Evolutionary conservation across 2,797 vertebrate genomes (phyloP).

Genomic region (Hoplostethus mediterraneus): DNA sequence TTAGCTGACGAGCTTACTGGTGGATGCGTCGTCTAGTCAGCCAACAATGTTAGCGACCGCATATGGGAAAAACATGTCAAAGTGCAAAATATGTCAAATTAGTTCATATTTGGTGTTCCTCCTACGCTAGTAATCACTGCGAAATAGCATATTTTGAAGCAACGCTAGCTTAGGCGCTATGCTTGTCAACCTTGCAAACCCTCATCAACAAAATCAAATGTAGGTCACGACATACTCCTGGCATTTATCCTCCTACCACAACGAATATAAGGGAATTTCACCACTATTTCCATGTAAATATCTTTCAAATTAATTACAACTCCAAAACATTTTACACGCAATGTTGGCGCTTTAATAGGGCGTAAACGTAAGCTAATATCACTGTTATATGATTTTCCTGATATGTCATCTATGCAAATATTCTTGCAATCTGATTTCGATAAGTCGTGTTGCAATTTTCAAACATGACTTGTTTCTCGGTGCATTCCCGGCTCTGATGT

Average conservation of each 20-base stretch:
- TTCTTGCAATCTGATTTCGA: neutral
- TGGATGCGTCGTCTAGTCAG: constrained; percentile 4
- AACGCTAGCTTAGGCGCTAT: neutral
- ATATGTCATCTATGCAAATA: neutral
- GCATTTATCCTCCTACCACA: neutral
- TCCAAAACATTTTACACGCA: neutral
- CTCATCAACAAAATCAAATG: neutral
- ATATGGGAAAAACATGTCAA: neutral
- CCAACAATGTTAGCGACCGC: neutral
- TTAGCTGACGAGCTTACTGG: neutral
- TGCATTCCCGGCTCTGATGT: neutral
- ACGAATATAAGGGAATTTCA: neutral
- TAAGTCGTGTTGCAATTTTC: neutral
- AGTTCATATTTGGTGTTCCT: neutral
- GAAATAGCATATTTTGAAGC: constrained; percentile 26
- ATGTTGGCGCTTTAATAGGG: constrained; percentile 14
- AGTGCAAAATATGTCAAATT: neutral
- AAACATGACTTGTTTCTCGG: neutral
- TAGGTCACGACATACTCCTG: neutral
- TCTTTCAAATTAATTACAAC: neutral
- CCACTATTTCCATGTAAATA: neutral
- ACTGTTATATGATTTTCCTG: neutral
- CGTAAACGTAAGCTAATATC: constrained; percentile 1
- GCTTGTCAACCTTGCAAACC: constrained; percentile 3
- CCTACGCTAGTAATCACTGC: constrained; percentile 15